Conservation (phyloP, 1,140 invertebrate genomes). For the Propsilocerus akamusi region DNA sequence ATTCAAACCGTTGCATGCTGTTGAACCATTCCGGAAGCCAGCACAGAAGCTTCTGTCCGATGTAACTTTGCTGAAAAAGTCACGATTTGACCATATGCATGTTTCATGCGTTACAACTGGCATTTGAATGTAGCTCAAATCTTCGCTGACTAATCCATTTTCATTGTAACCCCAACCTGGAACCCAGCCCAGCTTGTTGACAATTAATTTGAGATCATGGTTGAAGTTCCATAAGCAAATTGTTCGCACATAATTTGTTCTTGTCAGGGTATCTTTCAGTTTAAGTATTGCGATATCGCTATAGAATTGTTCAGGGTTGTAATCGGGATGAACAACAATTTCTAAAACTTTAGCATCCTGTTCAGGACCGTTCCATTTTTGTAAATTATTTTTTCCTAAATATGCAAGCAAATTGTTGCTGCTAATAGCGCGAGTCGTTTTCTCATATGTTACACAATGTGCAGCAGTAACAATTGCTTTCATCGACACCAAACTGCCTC, state of each 20-base stretch:
- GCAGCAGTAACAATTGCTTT: constrained; percentile 20
- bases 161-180: constrained; percentile 44
- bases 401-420: not conserved
- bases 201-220: constrained; percentile 25
- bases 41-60: constrained; percentile 41
- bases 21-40: constrained; percentile 31
- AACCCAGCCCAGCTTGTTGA: constrained; percentile 32
- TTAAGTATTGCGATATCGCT: constrained; percentile 35
- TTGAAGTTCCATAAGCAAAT: constrained; percentile 37
- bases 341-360: constrained; percentile 22
- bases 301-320: constrained; percentile 30
- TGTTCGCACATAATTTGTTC: constrained; percentile 30
- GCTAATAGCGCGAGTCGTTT: not conserved
- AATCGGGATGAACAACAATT: constrained; percentile 35
- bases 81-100: constrained; percentile 27
- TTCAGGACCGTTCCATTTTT: not conserved
- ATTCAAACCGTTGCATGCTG: constrained; percentile 35
- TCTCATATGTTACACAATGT: constrained; percentile 14
- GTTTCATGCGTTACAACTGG: constrained; percentile 26
- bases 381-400: not conserved
- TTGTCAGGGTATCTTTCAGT: constrained; percentile 26
- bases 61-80: constrained; percentile 29
- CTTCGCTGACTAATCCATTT: constrained; percentile 27
- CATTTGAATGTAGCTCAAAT: constrained; percentile 28
- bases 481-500: constrained; percentile 18